Conservation (phyloP, 1,140 invertebrate species). For the Drosophila orena region DNA sequence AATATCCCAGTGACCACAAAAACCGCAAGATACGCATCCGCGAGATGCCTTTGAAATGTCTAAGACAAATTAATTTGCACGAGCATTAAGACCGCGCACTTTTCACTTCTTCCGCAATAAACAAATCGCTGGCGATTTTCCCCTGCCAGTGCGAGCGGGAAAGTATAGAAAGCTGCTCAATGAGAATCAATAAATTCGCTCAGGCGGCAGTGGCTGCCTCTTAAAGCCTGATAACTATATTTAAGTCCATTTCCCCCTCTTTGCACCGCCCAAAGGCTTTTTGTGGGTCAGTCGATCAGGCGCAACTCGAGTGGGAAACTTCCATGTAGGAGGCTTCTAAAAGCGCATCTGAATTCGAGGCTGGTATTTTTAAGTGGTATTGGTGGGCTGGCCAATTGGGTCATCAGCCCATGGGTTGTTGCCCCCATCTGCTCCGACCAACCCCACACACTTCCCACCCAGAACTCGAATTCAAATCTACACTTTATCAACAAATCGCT, state of each 20-base stretch:
- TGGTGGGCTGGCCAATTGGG: constrained; percentile 33
- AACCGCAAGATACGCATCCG: constrained; percentile 73
- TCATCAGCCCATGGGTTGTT: constrained; percentile 46
- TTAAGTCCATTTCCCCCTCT: constrained; percentile 62
- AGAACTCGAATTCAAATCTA: constrained; percentile 50
- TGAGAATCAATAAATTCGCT: constrained; percentile 79
- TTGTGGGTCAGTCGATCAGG: constrained; percentile 62
- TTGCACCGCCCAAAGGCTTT: constrained; percentile 39
- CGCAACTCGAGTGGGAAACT: constrained; percentile 23
- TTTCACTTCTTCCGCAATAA: constrained; percentile 80
- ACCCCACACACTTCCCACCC: constrained; percentile 22
- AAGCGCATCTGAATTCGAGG: constrained; percentile 22
- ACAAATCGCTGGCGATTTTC: constrained; percentile 58
- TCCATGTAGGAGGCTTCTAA: constrained; percentile 48
- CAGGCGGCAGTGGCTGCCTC: constrained; percentile 67
- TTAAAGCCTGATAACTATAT: constrained; percentile 80
- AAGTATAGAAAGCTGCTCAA: constrained; percentile 79
- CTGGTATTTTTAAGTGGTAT: constrained; percentile 4
- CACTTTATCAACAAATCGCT: constrained; percentile 62
- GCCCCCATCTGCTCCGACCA: constrained; percentile 17
- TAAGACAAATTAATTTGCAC: constrained; percentile 46
- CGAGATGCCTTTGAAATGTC: constrained; percentile 81
- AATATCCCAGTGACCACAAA: constrained; percentile 75
- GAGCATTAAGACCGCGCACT: constrained; percentile 33
- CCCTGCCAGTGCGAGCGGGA: constrained; percentile 33